A percentile compares a stretch with the other conserved stretches of the same genome.
phyloP scores from a whole-genome alignment of 2,113 vertebrate species.

The Bubo blakistoni region DNA sequence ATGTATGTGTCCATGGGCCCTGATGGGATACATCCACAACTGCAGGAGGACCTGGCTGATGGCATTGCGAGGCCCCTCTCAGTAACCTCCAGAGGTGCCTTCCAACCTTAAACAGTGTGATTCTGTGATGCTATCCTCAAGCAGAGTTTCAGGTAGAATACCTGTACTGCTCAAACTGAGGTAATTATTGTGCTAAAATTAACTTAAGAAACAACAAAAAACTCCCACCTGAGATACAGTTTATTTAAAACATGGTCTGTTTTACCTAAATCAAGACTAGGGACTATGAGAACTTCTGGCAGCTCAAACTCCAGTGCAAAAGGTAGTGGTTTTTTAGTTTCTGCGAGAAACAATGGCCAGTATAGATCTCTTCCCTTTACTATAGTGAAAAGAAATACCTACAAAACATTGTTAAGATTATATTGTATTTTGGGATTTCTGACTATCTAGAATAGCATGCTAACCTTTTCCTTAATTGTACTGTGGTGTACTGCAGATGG shows the following conservation, averaged over 20 bases:
- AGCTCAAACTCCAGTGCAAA: background rate
- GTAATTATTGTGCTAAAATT: background rate
- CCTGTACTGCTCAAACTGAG: background rate
- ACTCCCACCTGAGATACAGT: too few relatives aligned
- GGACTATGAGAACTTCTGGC: background rate
- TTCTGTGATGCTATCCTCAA: background rate
- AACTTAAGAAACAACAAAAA: background rate
- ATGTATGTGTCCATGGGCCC: accelerated
- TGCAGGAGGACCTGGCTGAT: background rate
- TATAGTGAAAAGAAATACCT: background rate
- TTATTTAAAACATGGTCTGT: background rate
- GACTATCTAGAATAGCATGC: background rate
- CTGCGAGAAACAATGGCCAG: background rate
- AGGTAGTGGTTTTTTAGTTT: background rate
- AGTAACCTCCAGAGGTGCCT: background rate
- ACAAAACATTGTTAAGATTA: background rate
- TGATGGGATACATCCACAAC: background rate
- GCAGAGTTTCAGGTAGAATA: background rate
- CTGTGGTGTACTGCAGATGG: background rate
- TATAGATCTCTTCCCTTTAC: background rate
- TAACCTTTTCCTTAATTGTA: background rate
- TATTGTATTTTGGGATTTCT: background rate
- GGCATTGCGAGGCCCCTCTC: background rate
- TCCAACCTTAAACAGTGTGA: background rate
- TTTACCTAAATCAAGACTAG: background rate